A percentile compares a stretch with the other conserved stretches of the same genome.
phyloP scores from a whole-genome alignment of 2,888 invertebrate genomes.

The Pediacus dermestoides region DNA sequence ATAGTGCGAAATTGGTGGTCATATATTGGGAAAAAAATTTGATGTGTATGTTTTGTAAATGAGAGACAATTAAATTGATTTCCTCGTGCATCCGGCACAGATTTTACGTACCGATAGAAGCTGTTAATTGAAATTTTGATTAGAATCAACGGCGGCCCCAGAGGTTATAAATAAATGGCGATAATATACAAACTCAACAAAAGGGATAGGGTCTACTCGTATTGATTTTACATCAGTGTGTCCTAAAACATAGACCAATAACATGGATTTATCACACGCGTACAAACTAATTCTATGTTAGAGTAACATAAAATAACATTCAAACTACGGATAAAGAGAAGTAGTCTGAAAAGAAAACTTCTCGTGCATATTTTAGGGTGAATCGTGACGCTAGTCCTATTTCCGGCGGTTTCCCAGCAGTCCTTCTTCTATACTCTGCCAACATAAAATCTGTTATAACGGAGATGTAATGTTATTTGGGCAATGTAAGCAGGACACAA shows the following conservation, averaged over 20 bases:
- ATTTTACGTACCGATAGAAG: neutral
- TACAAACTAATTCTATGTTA: slow-evolving; percentile 8
- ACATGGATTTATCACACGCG: slow-evolving; percentile 8
- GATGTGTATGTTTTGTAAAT: too few species aligned
- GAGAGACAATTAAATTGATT: too few species aligned
- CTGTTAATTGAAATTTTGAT: slow-evolving; percentile 2
- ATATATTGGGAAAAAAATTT: too few species aligned
- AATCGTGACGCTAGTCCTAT: slow-evolving; percentile 12
- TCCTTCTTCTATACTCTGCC: slow-evolving; percentile 8
- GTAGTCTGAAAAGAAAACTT: slow-evolving; percentile 12
- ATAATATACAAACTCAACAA: slow-evolving; percentile 1
- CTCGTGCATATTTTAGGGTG: slow-evolving; percentile 14
- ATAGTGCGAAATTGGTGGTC: too few species aligned
- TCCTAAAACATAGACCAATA: slow-evolving; percentile 1
- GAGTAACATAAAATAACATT: slow-evolving; percentile 12
- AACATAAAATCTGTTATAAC: slow-evolving; percentile 25
- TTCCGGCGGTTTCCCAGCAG: too few species aligned
- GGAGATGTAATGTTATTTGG: slow-evolving; percentile 27
- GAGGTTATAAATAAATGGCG: neutral
- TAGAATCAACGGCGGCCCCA: neutral
- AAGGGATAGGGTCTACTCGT: neutral
- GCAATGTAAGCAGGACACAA: slow-evolving; percentile 21
- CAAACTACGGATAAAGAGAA: slow-evolving; percentile 7
- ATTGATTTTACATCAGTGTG: neutral
- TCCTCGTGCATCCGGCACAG: too few species aligned